Conservation (phyloP, 1,140 invertebrate species). For the Coelopa frigida region DNA sequence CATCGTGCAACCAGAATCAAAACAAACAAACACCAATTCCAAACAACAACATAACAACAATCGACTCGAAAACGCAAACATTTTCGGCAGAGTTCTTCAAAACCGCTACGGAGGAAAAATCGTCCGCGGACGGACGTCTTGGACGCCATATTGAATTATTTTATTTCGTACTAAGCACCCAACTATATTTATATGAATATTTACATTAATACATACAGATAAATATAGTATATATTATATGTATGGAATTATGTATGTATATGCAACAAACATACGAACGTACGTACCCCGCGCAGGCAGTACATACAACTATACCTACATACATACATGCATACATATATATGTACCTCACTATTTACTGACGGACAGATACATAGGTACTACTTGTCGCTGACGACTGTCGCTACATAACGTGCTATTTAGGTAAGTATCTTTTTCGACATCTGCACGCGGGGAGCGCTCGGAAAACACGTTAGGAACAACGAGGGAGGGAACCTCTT, state of each 20-base stretch:
- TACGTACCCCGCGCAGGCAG: constrained; percentile 25
- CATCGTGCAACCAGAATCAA: background rate
- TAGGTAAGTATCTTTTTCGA: no score
- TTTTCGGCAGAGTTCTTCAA: no score
- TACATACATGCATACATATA: constrained; percentile 21
- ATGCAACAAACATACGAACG: constrained; percentile 16
- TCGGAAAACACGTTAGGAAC: no score
- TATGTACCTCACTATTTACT: no score
- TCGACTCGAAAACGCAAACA: background rate
- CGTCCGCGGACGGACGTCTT: constrained; percentile 10
- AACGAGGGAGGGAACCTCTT: no score
- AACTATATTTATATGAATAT: constrained; percentile 13
- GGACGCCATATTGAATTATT: constrained; percentile 41
- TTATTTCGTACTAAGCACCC: constrained; percentile 22
- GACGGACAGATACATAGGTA: no score
- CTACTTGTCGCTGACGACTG: no score
- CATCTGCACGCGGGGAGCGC: no score
- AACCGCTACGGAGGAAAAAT: no score
- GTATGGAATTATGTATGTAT: background rate
- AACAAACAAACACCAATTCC: background rate
- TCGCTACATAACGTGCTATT: constrained; percentile 19
- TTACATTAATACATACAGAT: background rate
- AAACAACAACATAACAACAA: background rate
- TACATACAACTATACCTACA: constrained; percentile 2
- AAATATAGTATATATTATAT: constrained; percentile 2